Base-by-base conservation (phyloP, 2,797 vertebrate genomes). In the Huso huso region DNA sequence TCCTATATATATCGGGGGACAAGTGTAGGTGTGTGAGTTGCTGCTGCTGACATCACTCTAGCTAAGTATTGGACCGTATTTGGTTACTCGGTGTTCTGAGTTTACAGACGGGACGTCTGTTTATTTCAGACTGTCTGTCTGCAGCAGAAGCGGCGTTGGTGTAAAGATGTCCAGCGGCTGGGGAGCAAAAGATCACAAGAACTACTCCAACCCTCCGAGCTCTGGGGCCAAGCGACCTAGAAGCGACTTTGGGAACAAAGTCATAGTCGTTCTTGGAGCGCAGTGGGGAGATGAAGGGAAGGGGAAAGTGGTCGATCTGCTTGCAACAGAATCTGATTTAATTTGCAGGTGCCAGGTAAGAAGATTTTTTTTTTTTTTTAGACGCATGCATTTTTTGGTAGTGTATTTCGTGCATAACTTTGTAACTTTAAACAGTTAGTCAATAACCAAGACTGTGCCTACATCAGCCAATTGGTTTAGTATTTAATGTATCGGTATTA, bases 211-310 rank as follows among this genome's bases (percentile, higher is more conserved):
- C 71, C 82, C 71, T 23, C 66, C 84, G 1, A 77, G 61, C 1
- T 63, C 73, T 8, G 90, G 88, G 58, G 74, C 87, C 70, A 98
- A 99, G 86, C 89, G 96, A 70, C 64, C 84, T 75, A 90, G 92
- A 74, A 90, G 79, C 81, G 95, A 98, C 79, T 74, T 82, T 5
- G 90, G 90, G 70, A 93, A 92, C 77, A 95, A 89, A 75, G 95
- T 89, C 73, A 91, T 90, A 8, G 96, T 99, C 78, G 94, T 97
- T 77, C 90, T 99, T 66, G 96, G 96, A 7, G 93, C 95, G 62
- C 96, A 99, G 67, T 99, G 96, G 96, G 96, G 96, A 60, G 96
- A 98, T 78, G 96, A 99, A 78, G 96, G 96, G 70, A 99, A 98
- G 77, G 96, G 96, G 6, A 98, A 99, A 74, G 93, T 98, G 68